Evolutionary conservation across 1,140 invertebrate genomes (phyloP).

Genomic region (Orchesella cincta): DNA sequence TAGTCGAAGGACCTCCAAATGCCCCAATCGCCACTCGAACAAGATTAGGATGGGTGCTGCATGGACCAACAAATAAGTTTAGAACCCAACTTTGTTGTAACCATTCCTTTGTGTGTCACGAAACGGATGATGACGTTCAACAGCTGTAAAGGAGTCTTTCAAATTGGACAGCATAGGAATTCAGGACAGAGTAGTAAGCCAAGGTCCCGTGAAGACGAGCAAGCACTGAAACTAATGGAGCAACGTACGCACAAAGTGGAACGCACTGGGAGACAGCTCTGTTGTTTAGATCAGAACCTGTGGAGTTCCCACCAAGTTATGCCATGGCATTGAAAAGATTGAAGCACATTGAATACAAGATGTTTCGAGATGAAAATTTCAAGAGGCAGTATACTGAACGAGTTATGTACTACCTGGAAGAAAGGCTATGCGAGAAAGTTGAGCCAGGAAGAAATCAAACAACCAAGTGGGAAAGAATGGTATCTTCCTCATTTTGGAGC

Average conservation of each 20-base stretch:
- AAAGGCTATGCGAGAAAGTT: conserved; percentile 34
- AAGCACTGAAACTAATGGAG: background rate
- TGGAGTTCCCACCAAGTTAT: background rate
- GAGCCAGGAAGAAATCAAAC: background rate
- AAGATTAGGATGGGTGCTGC: background rate
- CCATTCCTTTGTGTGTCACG: background rate
- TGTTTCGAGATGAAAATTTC: background rate
- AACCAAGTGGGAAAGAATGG: background rate
- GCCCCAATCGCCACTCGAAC: background rate
- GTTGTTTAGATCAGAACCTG: background rate
- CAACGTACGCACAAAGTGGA: background rate
- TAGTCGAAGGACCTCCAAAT: background rate
- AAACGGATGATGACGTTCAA: conserved; percentile 1
- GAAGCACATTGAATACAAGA: background rate
- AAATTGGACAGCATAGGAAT: background rate
- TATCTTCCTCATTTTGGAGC: conserved; percentile 49
- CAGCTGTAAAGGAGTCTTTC: background rate
- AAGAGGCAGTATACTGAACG: background rate
- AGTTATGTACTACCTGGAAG: conserved; percentile 34
- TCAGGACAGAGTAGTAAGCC: background rate
- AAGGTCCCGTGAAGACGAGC: background rate
- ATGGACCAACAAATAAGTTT: background rate
- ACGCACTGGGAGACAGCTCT: background rate
- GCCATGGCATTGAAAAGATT: background rate
- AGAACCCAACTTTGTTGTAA: too few relatives aligned